These are phyloP conservation scores for Amblyornis subalaris DNA, from an alignment of 2,113 vertebrate species.

Conservation along the genomic window DNA sequence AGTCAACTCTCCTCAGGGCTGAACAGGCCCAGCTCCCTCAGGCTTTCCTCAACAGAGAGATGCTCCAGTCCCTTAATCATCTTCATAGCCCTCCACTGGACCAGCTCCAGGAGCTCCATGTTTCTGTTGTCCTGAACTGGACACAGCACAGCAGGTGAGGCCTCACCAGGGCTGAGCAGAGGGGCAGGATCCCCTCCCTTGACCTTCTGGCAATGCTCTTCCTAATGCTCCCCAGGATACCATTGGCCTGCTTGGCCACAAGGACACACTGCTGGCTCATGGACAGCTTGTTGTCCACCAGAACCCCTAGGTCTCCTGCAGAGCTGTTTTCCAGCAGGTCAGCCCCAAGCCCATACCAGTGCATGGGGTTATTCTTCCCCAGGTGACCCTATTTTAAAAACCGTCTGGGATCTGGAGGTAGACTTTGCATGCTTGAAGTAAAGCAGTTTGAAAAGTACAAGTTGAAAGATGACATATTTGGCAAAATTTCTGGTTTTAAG, in stretches of 20 bases:
- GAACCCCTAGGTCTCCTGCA: background rate
- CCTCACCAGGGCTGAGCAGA: background rate
- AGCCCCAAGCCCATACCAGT: background rate
- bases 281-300: background rate
- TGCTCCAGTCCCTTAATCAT: background rate
- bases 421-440: background rate
- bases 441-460: background rate
- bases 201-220: background rate
- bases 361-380: background rate
- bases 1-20: background rate
- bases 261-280: background rate
- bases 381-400: background rate
- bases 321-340: background rate
- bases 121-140: background rate
- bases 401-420: background rate
- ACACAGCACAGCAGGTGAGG: background rate
- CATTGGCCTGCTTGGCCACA: background rate
- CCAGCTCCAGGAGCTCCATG: fast-evolving
- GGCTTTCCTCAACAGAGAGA: background rate
- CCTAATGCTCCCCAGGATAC: background rate
- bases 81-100: background rate
- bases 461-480: background rate
- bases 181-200: fast-evolving
- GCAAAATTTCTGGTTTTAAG: background rate
- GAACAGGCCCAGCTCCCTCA: background rate